Conservation (phyloP, 2,113 vertebrate species). For the Pundamilia nyererei region DNA sequence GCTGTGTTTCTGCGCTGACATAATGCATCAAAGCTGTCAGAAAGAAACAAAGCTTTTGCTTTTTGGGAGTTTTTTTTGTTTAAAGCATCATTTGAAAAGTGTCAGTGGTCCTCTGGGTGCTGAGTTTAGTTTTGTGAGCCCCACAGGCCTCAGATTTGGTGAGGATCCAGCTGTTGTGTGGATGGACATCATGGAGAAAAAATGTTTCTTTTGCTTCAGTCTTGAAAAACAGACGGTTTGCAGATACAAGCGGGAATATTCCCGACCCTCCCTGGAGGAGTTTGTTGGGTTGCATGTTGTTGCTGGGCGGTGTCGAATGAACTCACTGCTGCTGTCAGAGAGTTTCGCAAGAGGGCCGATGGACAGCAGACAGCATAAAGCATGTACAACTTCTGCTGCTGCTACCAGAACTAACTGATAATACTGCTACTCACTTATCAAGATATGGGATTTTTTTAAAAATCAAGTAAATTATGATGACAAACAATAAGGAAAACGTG, state of each 20-base stretch:
- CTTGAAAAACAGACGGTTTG: neutral
- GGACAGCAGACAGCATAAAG: neutral
- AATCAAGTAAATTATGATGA: neutral
- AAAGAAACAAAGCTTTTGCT: neutral
- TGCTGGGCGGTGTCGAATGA: conserved; percentile 43
- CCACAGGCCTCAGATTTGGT: neutral
- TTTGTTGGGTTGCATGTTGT: conserved; percentile 37
- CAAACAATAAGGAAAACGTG: neutral
- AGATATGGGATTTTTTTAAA: accelerated
- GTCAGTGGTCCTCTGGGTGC: neutral
- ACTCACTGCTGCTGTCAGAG: neutral
- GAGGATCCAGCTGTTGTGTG: neutral
- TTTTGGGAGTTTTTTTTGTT: neutral
- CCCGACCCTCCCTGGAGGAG: neutral
- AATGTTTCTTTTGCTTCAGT: neutral
- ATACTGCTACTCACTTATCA: neutral
- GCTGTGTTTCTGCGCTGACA: neutral
- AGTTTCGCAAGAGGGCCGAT: conserved; percentile 11
- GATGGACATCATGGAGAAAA: neutral
- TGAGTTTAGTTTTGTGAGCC: neutral
- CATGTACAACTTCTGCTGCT: neutral
- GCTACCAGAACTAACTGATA: neutral
- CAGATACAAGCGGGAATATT: neutral
- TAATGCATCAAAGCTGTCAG: neutral
- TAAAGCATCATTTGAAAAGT: neutral